Base-by-base conservation (phyloP, 2,888 invertebrate genomes). In the Polyommatus icarus region DNA sequence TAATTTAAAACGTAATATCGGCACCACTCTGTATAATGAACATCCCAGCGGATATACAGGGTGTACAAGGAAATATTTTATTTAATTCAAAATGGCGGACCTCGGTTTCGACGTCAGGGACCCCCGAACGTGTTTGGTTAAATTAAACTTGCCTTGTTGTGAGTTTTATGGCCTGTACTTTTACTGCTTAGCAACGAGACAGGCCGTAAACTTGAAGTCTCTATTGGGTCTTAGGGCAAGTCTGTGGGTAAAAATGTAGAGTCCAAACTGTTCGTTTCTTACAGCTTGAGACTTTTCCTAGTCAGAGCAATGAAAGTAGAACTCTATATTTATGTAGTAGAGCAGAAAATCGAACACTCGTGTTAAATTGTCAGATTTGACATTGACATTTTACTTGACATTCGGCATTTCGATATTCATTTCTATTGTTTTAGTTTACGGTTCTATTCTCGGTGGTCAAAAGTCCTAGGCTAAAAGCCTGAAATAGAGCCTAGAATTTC, bases 11-110 rank as follows among this genome's bases (percentile, higher is more conserved):
- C 67, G 32, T 15, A 67, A 67, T 29, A 67, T 67, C 67, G 67
- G 29, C 67, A 67, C 15, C 67, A 67, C 67, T 67, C 67, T 32
- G 67, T 67, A 67, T 67, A 67, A 67, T 67, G 67, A 67, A 67
- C 29, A 67, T 29, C 67, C 67, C 36, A 36, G 24, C 61, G 67
- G 67, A 32, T 32, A 2, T 32, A 67, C 67, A 29, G 67, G 29
- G 29, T 67, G 67, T 67, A 32, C 67, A 32, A 61, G 61, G 61
- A 61, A 67, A 29, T 67, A 67, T 67, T 67, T 67, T 67, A 67
- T 67, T 29, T 67, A 32, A 67, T 32, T 32, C 67, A 67, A 67
- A 67, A 67, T 67, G 67, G 67, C 67, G 29, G 67, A 67, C 61
- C 61, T 4, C 61, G 10, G 61, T 61, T 67, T 32, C 67, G 67